Percentiles rank a stretch among this genome's conserved stretches.
phyloP scores from a whole-genome alignment of 2,113 vertebrate species.

The Neodon shergylaensis region DNA sequence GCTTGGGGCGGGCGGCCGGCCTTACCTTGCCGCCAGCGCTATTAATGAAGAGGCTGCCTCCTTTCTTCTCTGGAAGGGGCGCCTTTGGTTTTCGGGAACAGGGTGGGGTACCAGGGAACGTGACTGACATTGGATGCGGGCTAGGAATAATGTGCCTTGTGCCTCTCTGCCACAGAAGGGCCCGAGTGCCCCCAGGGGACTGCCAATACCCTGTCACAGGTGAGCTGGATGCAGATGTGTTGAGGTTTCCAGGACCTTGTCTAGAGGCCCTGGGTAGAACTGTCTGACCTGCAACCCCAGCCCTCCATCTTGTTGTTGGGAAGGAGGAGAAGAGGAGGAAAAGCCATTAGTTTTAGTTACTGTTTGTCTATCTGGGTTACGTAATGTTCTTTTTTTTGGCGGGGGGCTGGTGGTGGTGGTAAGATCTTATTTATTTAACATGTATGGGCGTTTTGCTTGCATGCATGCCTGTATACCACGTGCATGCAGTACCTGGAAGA shows the following conservation, averaged over 20 bases:
- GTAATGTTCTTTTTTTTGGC: background rate
- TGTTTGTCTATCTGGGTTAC: rapidly evolving
- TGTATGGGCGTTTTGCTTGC: too few species aligned
- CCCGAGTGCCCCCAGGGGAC: background rate
- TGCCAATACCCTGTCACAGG: rapidly evolving
- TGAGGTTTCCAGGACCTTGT: background rate
- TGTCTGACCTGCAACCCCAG: background rate
- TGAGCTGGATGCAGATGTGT: background rate
- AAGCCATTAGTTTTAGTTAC: background rate
- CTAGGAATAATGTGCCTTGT: constrained; percentile 24
- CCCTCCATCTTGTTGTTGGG: rapidly evolving
- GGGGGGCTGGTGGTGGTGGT: too few species aligned
- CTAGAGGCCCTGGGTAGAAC: background rate
- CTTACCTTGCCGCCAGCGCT: constrained; percentile 83
- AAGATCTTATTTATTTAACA: background rate
- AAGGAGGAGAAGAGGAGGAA: too few species aligned
- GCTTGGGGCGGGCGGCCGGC: constrained; percentile 69
- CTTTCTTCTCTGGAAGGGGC: constrained; percentile 70
- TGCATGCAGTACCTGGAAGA: background rate
- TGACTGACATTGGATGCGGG: constrained; percentile 63
- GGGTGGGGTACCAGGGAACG: constrained; percentile 1
- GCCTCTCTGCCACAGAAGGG: background rate
- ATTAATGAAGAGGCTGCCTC: constrained; percentile 74
- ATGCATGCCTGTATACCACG: background rate
- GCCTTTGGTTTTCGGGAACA: constrained; percentile 57